Evolutionary conservation across 30 jellyfish, hydroid and myxozoan genomes (phyloP).

Genomic region (Mastigias papua): DNA sequence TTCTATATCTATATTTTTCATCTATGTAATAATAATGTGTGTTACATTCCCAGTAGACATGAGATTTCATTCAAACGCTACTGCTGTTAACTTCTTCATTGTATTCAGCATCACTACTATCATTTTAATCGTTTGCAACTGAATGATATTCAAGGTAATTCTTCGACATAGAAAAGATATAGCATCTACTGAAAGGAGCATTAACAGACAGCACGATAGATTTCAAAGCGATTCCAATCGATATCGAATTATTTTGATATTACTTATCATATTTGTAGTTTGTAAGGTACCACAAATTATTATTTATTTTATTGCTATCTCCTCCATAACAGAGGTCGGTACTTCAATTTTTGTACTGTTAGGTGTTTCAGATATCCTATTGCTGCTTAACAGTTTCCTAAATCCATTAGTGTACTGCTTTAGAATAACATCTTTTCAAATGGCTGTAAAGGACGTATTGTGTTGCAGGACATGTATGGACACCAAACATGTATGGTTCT

Average conservation of each 20-base stretch:
- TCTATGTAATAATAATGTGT: neutral
- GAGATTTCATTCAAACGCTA: neutral
- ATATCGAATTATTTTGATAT: neutral
- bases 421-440: too few species aligned
- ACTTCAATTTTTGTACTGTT: neutral
- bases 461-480: too few species aligned
- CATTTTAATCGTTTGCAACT: neutral
- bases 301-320: too few species aligned
- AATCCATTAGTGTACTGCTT: too few species aligned
- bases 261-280: neutral
- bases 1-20: neutral
- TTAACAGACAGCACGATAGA: neutral
- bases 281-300: neutral
- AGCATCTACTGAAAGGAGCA: neutral
- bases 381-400: too few species aligned
- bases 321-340: neutral
- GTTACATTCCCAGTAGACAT: neutral
- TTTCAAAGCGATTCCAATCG: neutral
- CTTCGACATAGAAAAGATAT: neutral
- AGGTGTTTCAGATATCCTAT: too few species aligned
- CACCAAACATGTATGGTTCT: too few species aligned
- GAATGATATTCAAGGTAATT: neutral
- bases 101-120: neutral
- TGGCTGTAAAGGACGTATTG: too few species aligned
- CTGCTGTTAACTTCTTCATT: neutral